These are phyloP conservation scores for Tenualosa ilisha DNA, from an alignment of 2,797 vertebrate species.

Conservation along the genomic window DNA sequence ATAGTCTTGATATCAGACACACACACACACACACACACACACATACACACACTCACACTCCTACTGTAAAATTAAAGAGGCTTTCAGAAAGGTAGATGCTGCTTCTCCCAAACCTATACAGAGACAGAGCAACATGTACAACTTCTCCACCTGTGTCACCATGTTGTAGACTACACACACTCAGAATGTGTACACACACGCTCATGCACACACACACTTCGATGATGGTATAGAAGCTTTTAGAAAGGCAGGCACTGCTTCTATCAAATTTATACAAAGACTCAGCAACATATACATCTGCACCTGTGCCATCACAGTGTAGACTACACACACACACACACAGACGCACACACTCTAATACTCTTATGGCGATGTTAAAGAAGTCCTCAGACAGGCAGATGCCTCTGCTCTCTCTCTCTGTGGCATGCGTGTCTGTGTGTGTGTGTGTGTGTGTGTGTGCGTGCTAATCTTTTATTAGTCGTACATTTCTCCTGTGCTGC, in stretches of 20 bases:
- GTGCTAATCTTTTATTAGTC: background rate
- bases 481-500: background rate
- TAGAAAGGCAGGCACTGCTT: background rate
- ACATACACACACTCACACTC: background rate
- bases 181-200: background rate
- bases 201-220: background rate
- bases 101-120: too few relatives aligned
- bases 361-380: background rate
- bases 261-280: conserved; percentile 88
- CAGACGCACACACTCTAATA: background rate
- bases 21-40: background rate
- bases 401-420: background rate
- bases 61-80: too few relatives aligned
- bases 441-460: too few relatives aligned
- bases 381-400: background rate
- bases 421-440: background rate
- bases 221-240: background rate
- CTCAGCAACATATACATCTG: conserved; percentile 95
- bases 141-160: too few relatives aligned
- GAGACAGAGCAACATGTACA: too few relatives aligned
- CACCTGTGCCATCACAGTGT: conserved; percentile 90
- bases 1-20: background rate
- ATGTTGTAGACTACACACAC: too few relatives aligned
- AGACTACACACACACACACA: conserved; percentile 73
- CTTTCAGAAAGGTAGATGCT: too few relatives aligned